Percentiles rank a stretch among this genome's conserved stretches.
Evolutionary conservation across 1,140 invertebrate genomes (phyloP).

Genomic region (Saccostrea echinata): DNA sequence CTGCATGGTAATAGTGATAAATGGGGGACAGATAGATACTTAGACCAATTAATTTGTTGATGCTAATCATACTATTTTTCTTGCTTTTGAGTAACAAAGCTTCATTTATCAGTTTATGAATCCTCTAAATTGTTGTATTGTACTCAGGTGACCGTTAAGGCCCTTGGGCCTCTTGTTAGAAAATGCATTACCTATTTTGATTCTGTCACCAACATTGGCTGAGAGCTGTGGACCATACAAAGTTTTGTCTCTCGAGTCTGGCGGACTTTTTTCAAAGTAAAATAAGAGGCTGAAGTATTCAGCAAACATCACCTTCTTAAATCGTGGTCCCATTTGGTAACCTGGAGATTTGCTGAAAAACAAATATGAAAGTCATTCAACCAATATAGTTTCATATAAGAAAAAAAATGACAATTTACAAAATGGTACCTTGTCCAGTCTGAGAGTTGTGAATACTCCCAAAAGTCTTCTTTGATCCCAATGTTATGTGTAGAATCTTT

Average conservation of each 20-base stretch:
- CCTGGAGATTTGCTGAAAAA: not conserved
- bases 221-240: not conserved
- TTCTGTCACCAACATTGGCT: not conserved
- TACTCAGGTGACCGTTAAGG: no score
- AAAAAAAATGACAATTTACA: not conserved
- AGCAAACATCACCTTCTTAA: slow-evolving; percentile 1
- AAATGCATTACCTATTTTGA: not conserved
- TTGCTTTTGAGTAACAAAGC: no score
- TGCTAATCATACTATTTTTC: no score
- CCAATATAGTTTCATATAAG: no score
- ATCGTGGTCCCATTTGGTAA: slow-evolving; percentile 13
- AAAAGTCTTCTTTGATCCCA: not conserved
- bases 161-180: no score
- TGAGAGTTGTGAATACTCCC: not conserved
- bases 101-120: no score
- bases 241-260: not conserved
- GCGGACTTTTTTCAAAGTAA: not conserved
- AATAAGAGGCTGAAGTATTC: not conserved
- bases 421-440: not conserved
- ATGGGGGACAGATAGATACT: no score
- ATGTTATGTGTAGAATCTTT: not conserved
- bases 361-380: not conserved
- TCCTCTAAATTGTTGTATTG: no score
- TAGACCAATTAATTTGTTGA: no score
- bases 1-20: no score